Base-by-base conservation (phyloP, 1,140 invertebrate genomes). In the Halictus rubicundus region DNA sequence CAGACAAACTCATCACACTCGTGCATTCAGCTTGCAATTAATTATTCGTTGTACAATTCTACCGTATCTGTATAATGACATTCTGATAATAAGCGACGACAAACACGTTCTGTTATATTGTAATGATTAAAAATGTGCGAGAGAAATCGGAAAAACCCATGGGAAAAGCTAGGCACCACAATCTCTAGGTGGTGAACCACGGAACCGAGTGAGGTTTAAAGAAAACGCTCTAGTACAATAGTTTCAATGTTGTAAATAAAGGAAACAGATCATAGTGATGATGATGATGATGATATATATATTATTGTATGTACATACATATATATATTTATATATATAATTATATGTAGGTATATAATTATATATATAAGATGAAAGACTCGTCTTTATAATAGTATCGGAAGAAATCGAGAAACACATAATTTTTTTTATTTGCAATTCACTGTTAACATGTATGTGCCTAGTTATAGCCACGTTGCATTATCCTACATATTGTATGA, bases 401-500 rank as follows among this genome's bases (percentile, higher is more conserved):
- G 49, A 52, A 52, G 27, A 52, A 46, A 46, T 46, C 42, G 42
- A 46, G 27, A 72, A 88, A 86, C 75, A 90, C 84, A 89, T 88
- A 83, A 87, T 90, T 91, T 90, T 88, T 52, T 90, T 89, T 89
- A 89, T 90, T 91, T 90, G 86, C 88, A 86, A 92, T 90, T 92
- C 88, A 89, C 88, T 90, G 91, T 92, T 92, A 92, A 32, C 89
- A 90, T 92, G 88, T 92, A 91, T 91, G 89, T 92, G 90, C 90
- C 90, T 92, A 92, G 91, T 89, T 89, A 91, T 92, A 91, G 89
- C 88, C 86, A 92, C 90, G 88, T 92, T 92, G 90, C 88, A 91
- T 86, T 92, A 91, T 78, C 81, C 80, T 84, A 80, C 85, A 91
- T 83, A 90, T 80, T 92, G 91, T 92, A 92, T 89, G 39, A 92